Base-by-base conservation (phyloP, 2,888 invertebrate species). In the Himalopsyche tibetana region DNA sequence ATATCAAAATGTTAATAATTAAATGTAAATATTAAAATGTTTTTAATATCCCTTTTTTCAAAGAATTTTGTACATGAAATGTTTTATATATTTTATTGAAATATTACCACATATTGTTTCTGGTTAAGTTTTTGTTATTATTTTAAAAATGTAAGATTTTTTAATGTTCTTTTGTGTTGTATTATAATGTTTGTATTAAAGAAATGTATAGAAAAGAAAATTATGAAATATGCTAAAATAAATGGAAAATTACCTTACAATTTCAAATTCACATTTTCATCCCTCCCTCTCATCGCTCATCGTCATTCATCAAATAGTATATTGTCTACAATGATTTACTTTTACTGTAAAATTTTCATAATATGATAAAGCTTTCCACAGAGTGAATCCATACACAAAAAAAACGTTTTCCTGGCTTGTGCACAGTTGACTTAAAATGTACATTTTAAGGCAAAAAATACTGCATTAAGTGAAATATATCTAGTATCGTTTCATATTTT, bases 21-120 rank as follows among this genome's bases (percentile, higher is more conserved):
- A 84, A 56, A 82, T 82, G 84, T 81, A 84, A 63, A 55, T 84
- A 40, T 63, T 84, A 55, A 36, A 38, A 74, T 36, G 74, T 36
- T 74, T 74, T 74, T 74, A 74, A 74, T 74, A 74, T 74, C 74
- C 15, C 38, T 38, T 74, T 74, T 74, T 74, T 38, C 74, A 74
- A 74, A 74, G 74, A 74, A 15, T 74, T 74, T 74, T 74, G 74
- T 74, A 74, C 74, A 74, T 74, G 74, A 74, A 74, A 74, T 74
- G 38, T 74, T 74, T 36, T 36, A 74, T 74, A 74, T 74, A 74
- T 74, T 74, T 74, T 74, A 74, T 74, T 74, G 74, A 74, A 74
- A 74, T 74, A 74, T 74, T 74, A 74, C 74, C 15, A 38, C 12
- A 51, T 36, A 74, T 36, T 28, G 28, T 74, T 28, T 74, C 74